Conservation (phyloP, 2,113 vertebrate genomes). For the Arenaria interpres region DNA sequence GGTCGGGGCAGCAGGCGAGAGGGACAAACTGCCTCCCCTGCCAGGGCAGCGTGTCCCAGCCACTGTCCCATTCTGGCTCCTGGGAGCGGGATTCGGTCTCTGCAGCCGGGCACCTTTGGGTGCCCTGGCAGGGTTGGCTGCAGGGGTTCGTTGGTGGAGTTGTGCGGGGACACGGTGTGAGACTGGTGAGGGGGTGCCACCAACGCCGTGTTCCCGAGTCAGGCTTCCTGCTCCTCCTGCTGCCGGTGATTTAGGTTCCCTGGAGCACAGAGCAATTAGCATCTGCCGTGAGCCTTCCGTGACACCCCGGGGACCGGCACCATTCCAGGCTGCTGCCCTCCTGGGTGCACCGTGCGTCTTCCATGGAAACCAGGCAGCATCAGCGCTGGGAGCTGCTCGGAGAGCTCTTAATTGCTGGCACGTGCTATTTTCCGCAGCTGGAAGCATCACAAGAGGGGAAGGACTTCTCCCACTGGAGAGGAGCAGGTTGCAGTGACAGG, state of each 20-base stretch:
- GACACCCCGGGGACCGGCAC: neutral
- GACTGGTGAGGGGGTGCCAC: neutral
- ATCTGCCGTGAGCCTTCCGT: neutral
- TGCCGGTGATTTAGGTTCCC: neutral
- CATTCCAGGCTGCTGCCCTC: neutral
- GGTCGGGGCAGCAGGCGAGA: neutral
- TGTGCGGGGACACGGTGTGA: fast-evolving
- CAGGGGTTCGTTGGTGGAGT: neutral
- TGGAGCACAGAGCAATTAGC: neutral
- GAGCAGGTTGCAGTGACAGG: neutral
- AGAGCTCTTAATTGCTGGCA: neutral
- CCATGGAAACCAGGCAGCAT: neutral
- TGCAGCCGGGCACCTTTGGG: neutral
- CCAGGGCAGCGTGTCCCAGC: neutral
- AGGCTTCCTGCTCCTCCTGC: neutral
- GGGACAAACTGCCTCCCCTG: neutral
- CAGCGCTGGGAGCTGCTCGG: neutral
- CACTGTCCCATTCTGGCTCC: fast-evolving
- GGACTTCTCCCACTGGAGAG: neutral
- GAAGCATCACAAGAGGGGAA: neutral
- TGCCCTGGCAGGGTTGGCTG: neutral
- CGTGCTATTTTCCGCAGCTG: neutral
- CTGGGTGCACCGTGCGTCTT: neutral
- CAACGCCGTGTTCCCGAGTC: neutral
- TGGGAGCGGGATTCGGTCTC: neutral